Conservation (phyloP, 2,888 invertebrate genomes). For the Phania funesta region DNA sequence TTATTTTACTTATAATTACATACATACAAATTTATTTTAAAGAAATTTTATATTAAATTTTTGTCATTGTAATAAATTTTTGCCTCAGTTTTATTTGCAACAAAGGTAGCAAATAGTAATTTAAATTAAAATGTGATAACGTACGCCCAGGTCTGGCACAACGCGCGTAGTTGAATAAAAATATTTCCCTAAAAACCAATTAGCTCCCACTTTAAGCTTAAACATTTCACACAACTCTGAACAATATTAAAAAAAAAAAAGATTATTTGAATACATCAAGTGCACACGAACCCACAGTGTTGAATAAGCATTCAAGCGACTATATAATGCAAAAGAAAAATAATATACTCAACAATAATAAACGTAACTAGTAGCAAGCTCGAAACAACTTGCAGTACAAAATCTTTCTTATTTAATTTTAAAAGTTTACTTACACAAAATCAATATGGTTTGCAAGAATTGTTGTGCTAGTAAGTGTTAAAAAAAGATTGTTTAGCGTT, state of each 20-base stretch:
- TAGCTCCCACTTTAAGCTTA: constrained; percentile 18
- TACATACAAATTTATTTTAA: too few relatives aligned
- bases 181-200: neutral
- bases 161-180: neutral
- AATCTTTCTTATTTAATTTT: neutral
- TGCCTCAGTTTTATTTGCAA: too few relatives aligned
- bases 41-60: too few relatives aligned
- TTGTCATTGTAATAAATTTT: too few relatives aligned
- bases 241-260: neutral
- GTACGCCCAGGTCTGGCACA: too few relatives aligned
- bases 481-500: neutral
- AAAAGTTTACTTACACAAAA: neutral
- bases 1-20: too few relatives aligned
- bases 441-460: constrained; percentile 74
- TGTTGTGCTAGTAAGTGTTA: constrained; percentile 72
- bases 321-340: constrained; percentile 48
- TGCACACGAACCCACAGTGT: constrained; percentile 57
- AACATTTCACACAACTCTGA: constrained; percentile 51
- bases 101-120: too few relatives aligned
- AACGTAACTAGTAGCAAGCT: constrained; percentile 1
- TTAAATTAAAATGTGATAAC: too few relatives aligned
- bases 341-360: neutral
- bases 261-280: neutral
- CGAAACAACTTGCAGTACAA: neutral
- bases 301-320: neutral